phyloP scores from a whole-genome alignment of 37 sponge, comb jelly and placozoan species.

The Ianthella basta region DNA sequence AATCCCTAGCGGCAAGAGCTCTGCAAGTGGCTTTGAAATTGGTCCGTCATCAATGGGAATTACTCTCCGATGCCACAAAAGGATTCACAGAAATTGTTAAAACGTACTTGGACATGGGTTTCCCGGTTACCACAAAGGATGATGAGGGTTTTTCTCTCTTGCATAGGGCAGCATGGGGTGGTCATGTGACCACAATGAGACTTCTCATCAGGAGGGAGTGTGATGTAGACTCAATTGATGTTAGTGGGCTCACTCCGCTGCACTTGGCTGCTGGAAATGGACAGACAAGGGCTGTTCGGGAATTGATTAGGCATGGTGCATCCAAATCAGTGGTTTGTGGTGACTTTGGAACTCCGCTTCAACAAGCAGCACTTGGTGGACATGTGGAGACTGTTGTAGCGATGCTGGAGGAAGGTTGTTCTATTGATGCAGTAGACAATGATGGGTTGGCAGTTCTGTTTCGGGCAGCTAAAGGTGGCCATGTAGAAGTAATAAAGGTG shows the following conservation, averaged over 20 bases:
- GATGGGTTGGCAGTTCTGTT: not conserved
- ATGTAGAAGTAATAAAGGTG: not conserved
- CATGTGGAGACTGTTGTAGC: constrained; percentile 1
- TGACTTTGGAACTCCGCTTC: constrained; percentile 1
- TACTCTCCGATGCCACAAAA: not conserved
- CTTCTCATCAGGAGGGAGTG: not conserved
- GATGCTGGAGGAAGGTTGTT: not conserved
- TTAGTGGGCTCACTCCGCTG: not conserved
- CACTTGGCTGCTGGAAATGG: not conserved
- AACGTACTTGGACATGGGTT: not conserved
- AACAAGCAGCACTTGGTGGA: not conserved
- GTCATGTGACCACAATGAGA: not conserved
- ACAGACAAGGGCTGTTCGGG: not conserved
- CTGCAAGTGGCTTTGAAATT: too few relatives aligned
- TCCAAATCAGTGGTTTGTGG: not conserved
- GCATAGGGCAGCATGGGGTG: not conserved
- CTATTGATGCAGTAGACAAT: not conserved
- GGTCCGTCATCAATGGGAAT: too few relatives aligned
- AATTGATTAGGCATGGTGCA: not conserved
- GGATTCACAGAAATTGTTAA: not conserved
- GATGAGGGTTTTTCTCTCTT: not conserved
- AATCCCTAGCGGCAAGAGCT: too few relatives aligned
- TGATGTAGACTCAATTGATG: not conserved
- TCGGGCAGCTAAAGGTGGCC: not conserved
- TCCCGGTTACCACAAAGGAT: not conserved